phyloP scores from a whole-genome alignment of 1,140 invertebrate genomes.

The Leptinotarsa defecta region DNA sequence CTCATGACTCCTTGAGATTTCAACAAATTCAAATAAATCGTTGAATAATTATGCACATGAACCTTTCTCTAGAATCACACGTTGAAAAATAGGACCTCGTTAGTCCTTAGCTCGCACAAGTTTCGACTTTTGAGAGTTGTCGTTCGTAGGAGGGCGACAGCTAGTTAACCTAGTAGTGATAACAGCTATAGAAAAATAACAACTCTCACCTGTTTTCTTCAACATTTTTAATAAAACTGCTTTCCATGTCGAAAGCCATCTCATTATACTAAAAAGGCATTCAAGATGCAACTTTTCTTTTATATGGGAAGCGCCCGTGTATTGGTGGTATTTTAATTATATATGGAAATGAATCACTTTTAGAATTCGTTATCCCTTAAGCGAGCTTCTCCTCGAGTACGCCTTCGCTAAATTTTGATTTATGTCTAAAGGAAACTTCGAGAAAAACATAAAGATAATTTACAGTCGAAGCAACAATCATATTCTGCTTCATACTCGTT shows the following conservation, averaged over 20 bases:
- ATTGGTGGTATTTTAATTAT: constrained; percentile 38
- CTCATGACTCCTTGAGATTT: no score
- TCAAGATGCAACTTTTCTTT: constrained; percentile 34
- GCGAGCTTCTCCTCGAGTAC: constrained; percentile 29
- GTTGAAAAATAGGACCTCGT: no score
- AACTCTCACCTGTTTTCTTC: no score
- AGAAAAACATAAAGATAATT: constrained; percentile 29
- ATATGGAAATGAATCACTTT: constrained; percentile 41
- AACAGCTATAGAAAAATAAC: no score
- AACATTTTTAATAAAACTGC: no score
- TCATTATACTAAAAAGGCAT: constrained; percentile 29
- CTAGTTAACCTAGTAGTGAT: no score
- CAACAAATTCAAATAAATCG: no score
- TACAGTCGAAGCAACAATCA: constrained; percentile 24
- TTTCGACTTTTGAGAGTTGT: no score
- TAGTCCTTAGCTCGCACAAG: no score
- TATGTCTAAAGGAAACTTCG: constrained; percentile 26
- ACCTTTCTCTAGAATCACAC: no score
- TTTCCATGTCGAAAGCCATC: constrained; percentile 16
- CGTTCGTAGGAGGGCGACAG: no score
- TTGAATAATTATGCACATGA: no score
- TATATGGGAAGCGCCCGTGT: constrained; percentile 11
- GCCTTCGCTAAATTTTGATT: constrained; percentile 38
- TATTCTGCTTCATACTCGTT: constrained; percentile 20
- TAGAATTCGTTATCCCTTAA: constrained; percentile 34